Evolutionary conservation across 2,797 vertebrate genomes (phyloP).

Genomic region (Centropyge bicolor): DNA sequence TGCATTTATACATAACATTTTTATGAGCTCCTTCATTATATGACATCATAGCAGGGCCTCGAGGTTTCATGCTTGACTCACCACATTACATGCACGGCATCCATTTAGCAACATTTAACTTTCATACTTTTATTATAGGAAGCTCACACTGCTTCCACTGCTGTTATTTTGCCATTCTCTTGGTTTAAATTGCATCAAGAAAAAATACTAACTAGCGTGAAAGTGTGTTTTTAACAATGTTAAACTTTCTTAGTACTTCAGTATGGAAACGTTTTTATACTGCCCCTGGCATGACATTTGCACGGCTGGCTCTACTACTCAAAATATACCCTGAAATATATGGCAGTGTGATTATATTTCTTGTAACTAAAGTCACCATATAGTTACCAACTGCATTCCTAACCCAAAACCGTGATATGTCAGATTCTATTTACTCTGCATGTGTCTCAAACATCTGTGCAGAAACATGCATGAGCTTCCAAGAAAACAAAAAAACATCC

Average conservation of each 20-base stretch:
- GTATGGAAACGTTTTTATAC: constrained; percentile 10
- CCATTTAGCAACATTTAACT: constrained; percentile 17
- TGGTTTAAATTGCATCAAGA: constrained; percentile 18
- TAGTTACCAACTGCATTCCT: constrained; percentile 14
- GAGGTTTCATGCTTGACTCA: neutral
- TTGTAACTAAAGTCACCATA: neutral
- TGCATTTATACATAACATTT: neutral
- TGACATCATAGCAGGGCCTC: neutral
- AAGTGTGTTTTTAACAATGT: constrained; percentile 2
- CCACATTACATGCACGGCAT: constrained; percentile 1
- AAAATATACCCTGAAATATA: constrained; percentile 18
- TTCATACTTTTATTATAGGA: neutral
- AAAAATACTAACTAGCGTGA: constrained; percentile 38
- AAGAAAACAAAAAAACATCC: neutral
- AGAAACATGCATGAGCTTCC: constrained; percentile 62
- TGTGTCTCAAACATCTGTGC: constrained; percentile 43
- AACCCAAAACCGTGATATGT: constrained; percentile 38
- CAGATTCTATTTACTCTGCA: constrained; percentile 53
- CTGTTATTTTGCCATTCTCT: neutral
- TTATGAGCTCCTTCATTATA: neutral
- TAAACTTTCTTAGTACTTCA: neutral
- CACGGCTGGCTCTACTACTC: constrained; percentile 20
- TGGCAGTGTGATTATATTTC: constrained; percentile 18
- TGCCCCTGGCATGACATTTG: constrained; percentile 35
- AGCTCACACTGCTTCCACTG: neutral